Conservation (phyloP, 1,140 invertebrate genomes). For the Temnothorax longispinosus region DNA sequence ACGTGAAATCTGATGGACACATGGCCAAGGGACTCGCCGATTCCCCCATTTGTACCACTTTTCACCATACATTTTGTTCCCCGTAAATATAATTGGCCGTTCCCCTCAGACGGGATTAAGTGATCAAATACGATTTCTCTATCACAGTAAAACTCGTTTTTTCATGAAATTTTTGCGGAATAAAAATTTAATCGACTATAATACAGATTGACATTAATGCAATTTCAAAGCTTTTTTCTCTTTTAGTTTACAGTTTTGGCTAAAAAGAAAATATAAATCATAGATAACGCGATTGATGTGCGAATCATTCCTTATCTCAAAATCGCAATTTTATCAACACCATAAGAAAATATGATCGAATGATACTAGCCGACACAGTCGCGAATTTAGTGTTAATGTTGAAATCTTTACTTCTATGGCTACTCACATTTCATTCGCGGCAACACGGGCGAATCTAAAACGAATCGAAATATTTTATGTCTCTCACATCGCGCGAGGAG, state of each 20-base stretch:
- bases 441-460: conserved; percentile 5
- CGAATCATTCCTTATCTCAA: not conserved
- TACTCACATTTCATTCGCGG: not conserved
- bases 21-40: conserved; percentile 10
- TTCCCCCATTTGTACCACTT: conserved; percentile 54
- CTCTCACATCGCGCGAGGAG: not conserved
- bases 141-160: not conserved
- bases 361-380: not conserved
- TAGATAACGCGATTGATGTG: not conserved
- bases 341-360: not conserved
- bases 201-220: conserved; percentile 12
- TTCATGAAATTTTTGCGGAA: not conserved
- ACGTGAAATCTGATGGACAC: conserved; percentile 68
- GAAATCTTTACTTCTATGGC: not conserved
- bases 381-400: not conserved
- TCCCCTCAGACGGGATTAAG: conserved; percentile 3
- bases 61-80: conserved; percentile 33
- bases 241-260: not conserved
- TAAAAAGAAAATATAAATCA: not conserved
- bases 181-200: not conserved
- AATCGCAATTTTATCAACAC: not conserved
- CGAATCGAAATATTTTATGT: conserved; percentile 30
- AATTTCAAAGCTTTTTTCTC: not conserved
- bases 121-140: conserved; percentile 26
- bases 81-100: conserved; percentile 41